phyloP scores from a whole-genome alignment of 2,113 vertebrate species.

The Crocuta crocuta region DNA sequence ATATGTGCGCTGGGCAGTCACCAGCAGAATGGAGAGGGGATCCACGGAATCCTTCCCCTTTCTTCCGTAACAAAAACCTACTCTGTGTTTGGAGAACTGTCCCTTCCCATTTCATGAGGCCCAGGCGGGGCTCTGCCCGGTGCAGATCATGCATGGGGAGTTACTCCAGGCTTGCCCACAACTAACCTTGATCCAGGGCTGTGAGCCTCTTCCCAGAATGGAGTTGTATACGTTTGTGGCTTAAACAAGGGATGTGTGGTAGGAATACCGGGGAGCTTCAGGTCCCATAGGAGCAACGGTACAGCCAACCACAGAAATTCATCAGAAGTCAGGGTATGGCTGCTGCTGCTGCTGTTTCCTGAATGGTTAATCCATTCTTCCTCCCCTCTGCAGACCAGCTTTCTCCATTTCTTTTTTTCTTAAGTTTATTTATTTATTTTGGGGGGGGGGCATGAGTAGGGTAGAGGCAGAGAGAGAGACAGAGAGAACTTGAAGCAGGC shows the following conservation, averaged over 20 bases:
- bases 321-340: neutral
- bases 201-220: neutral
- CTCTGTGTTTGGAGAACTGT: neutral
- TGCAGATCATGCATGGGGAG: neutral
- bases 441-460: no score
- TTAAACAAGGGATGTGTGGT: neutral
- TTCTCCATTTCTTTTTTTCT: neutral
- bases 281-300: neutral
- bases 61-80: neutral
- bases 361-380: neutral
- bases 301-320: neutral
- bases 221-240: neutral
- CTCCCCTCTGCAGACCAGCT: neutral
- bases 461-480: no score
- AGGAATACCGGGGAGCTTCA: neutral
- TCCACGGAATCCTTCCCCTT: neutral
- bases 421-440: no score
- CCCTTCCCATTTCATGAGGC: neutral
- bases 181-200: neutral
- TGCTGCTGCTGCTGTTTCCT: neutral
- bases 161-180: neutral
- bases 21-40: neutral
- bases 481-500: no score
- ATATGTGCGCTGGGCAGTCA: neutral
- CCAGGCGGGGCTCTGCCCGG: no score